Evolutionary conservation across 2,888 invertebrate species (phyloP), one percentile per base, ranked within the genome.

Genomic region (Drosophila ezoana): DNA sequence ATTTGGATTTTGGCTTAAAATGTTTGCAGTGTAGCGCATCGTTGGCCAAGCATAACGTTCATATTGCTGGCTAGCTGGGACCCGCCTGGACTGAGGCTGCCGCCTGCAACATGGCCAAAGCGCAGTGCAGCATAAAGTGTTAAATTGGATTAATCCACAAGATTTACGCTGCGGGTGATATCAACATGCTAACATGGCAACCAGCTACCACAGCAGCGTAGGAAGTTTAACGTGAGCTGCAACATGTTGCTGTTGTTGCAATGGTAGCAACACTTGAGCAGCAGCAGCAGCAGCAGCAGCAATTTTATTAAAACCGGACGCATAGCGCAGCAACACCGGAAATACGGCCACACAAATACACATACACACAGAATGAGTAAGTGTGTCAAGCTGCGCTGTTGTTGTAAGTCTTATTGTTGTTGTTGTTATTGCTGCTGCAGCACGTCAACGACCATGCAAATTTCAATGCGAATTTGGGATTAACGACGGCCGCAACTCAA

Each of bases 91-190:
- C 23, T 28, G 8, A 28, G 28, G 28, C 8, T 28, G 28, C 28
- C 28, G 60, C 54, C 32, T 54, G 83, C 77, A 79, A 76, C 82
- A 79, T 72, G 80, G 71, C 60, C 67, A 79, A 77, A 79, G 79
- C 76, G 86, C 76, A 85, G 75, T 81, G 79, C 87, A 84, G 84
- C 79, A 86, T 85, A 90, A 90, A 89, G 90, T 90, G 90, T 90
- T 90, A 90, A 90, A 90, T 90, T 90, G 90, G 90, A 90, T 90
- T 90, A 90, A 90, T 90, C 88, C 90, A 85, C 78, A 89, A 90
- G 90, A 90, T 90, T 90, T 90, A 90, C 90, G 89, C 90, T 90
- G 90, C 90, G 90, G 90, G 90, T 90, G 89, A 90, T 90, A 90
- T 82, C 82, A 90, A 81, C 86, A 84, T 78, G 82, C 76, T 71